phyloP scores from a whole-genome alignment of 2,113 vertebrate genomes.

The Gnathonemus longibarbis region DNA sequence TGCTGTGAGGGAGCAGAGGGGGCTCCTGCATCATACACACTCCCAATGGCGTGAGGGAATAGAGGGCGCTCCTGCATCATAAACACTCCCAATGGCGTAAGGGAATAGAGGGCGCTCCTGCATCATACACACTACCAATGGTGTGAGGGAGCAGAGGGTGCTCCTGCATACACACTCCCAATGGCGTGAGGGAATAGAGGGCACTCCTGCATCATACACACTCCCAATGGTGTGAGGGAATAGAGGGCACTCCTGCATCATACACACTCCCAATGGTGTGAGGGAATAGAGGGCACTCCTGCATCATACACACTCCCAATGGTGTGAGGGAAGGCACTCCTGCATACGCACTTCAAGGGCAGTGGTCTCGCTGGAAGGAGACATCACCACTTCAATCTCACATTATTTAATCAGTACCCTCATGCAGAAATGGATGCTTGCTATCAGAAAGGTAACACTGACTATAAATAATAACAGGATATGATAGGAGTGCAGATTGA shows the following conservation, averaged over 20 bases:
- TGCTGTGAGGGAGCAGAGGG: neutral
- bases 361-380: neutral
- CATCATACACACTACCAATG: neutral
- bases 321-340: neutral
- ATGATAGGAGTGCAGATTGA: neutral
- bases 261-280: too few relatives aligned
- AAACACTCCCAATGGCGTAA: too few relatives aligned
- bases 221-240: neutral
- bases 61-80: neutral
- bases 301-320: too few relatives aligned
- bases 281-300: too few relatives aligned
- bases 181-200: too few relatives aligned
- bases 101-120: too few relatives aligned
- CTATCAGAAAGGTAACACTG: neutral
- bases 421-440: neutral
- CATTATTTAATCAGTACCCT: neutral
- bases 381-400: neutral
- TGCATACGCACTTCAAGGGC: neutral
- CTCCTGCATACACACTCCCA: neutral
- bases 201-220: neutral
- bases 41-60: neutral
- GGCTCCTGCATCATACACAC: neutral
- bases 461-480: neutral
- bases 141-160: neutral
- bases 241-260: neutral